phyloP scores from a whole-genome alignment of 2,113 vertebrate genomes.

The Ceyx margarethae region DNA sequence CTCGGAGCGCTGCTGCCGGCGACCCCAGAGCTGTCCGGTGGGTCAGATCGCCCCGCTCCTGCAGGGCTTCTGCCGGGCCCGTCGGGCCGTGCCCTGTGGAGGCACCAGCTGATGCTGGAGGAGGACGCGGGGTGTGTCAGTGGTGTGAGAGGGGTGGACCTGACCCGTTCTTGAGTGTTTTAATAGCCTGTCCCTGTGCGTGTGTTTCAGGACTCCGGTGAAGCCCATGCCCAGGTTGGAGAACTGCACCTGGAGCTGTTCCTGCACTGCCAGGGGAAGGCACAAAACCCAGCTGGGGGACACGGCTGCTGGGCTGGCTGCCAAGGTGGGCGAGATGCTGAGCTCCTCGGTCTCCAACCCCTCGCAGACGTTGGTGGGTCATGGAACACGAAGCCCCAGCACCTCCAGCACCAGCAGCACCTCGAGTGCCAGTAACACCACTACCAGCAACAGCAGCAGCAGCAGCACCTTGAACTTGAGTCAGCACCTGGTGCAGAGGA shows the following conservation, averaged over 20 bases:
- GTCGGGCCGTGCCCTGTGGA: neutral
- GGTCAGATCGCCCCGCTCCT: neutral
- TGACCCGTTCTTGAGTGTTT: neutral
- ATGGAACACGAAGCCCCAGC: neutral
- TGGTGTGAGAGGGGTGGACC: neutral
- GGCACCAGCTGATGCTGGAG: neutral
- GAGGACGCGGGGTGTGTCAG: neutral
- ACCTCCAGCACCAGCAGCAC: neutral
- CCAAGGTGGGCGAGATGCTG: conserved; percentile 78
- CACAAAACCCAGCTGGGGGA: conserved; percentile 61
- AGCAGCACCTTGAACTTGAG: conserved; percentile 70
- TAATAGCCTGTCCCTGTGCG: neutral
- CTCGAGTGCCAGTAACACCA: neutral
- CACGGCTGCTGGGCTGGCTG: conserved; percentile 69
- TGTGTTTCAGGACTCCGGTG: conserved; percentile 14
- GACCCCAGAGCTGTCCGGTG: neutral
- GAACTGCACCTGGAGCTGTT: conserved; percentile 84
- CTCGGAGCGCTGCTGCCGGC: too few species aligned
- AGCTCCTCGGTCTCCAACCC: conserved; percentile 10
- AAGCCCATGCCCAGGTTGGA: conserved; percentile 85
- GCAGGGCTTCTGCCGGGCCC: neutral
- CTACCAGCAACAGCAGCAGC: neutral
- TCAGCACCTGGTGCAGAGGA: conserved; percentile 85
- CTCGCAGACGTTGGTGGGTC: neutral
- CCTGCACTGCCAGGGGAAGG: conserved; percentile 73